Evolutionary conservation across 1,140 invertebrate species (phyloP).

Genomic region (Hydropsyche tenuis): DNA sequence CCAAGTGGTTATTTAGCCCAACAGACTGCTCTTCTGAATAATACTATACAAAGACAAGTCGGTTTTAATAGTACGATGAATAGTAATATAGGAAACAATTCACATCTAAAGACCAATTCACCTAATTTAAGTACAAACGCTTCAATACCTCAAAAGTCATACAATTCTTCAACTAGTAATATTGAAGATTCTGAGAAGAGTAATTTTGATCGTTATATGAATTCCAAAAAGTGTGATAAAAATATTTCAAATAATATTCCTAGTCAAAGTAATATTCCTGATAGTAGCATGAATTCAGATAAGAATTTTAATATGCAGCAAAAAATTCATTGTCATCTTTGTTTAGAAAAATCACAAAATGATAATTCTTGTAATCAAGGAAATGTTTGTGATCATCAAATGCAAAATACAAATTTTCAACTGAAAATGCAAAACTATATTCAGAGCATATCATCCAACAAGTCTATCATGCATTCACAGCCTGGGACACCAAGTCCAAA

Average conservation of each 20-base stretch:
- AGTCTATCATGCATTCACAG: conserved; percentile 47
- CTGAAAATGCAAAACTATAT: conserved; percentile 46
- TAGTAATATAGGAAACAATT: conserved; percentile 51
- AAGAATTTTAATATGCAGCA: conserved; percentile 57
- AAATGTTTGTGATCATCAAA: conserved; percentile 38
- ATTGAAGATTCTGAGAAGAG: conserved; percentile 28
- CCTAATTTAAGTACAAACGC: conserved; percentile 32
- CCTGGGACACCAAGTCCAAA: conserved; percentile 63
- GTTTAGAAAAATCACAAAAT: conserved; percentile 50
- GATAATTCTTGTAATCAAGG: conserved; percentile 32
- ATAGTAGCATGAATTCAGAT: conserved; percentile 64
- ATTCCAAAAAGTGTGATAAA: conserved; percentile 40
- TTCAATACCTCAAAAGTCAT: conserved; percentile 37
- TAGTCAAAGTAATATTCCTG: conserved; percentile 59
- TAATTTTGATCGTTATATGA: conserved; percentile 15
- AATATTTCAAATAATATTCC: conserved; percentile 50
- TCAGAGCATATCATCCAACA: conserved; percentile 44
- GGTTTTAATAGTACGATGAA: conserved; percentile 60
- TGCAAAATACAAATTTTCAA: conserved; percentile 45
- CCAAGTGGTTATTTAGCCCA: conserved; percentile 87
- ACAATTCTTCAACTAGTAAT: conserved; percentile 28
- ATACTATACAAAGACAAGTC: conserved; percentile 79
- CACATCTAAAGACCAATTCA: conserved; percentile 38
- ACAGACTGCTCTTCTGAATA: conserved; percentile 83
- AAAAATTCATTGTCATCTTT: conserved; percentile 58